These are phyloP conservation scores for Rhombomys opimus DNA, from an alignment of 2,113 vertebrate species.

Conservation along the genomic window DNA sequence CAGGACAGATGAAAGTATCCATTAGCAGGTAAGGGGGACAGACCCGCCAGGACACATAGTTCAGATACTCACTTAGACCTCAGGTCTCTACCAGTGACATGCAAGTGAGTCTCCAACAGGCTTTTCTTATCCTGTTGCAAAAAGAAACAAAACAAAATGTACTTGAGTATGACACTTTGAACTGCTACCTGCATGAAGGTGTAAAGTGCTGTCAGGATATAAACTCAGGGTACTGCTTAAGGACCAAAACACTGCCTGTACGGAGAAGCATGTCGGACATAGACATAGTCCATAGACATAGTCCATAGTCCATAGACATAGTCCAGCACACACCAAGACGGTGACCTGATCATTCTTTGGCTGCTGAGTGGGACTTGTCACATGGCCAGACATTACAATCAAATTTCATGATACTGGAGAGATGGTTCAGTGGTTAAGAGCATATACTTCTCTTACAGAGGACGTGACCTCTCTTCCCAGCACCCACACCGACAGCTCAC, in stretches of 20 bases:
- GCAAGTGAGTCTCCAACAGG: conserved; percentile 91
- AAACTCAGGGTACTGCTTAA: neutral
- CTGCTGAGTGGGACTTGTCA: neutral
- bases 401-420: neutral
- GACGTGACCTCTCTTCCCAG: neutral
- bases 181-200: neutral
- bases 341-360: neutral
- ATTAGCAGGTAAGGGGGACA: rapidly evolving
- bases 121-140: conserved; percentile 86
- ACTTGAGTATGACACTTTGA: neutral
- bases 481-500: neutral
- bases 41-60: neutral
- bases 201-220: neutral
- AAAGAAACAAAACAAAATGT: conserved; percentile 20
- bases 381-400: neutral
- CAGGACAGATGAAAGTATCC: rapidly evolving
- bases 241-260: neutral
- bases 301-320: neutral
- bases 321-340: neutral
- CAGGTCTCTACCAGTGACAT: conserved; percentile 91
- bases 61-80: conserved; percentile 90
- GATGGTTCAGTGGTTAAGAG: neutral
- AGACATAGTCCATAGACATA: neutral
- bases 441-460: neutral
- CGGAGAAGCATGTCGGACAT: neutral